Base-by-base conservation (phyloP, 2,888 invertebrate genomes). In the Drosophila fungiperda region DNA sequence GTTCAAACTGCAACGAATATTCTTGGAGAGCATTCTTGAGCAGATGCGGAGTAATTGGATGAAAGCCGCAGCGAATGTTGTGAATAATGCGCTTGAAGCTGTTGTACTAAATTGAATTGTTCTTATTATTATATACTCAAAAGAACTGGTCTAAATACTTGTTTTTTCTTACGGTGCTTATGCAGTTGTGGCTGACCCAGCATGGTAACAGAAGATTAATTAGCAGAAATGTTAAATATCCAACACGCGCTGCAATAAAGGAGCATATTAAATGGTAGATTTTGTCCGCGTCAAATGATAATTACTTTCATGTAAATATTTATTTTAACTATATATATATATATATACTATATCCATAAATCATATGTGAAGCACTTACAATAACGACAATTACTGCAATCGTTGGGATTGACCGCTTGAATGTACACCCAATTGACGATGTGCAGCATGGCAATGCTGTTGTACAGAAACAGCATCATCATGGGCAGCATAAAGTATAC, bases 1-100 rank as follows among this genome's bases (percentile, higher is more conserved):
- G 92, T 36, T 83, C 83, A 53, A 92, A 58, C 61, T 92, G 92
- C 53, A 92, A 52, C 5, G 78, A 77, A 60, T 92, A 92, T 60
- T 92, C 92, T 20, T 89, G 81, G 3, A 92, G 29, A 0, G 83
- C 78, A 68, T 80, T 78, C 48, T 77, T 83, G 6, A 92, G 68
- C 20, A 49, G 2, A 3, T n/a, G 9, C 2, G 71, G 74, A 12
- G 23, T 62, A 9, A 23, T 3, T 0, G 26, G 40, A 11, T 55
- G 52, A 9, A 36, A 35, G 6, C 81, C 74, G 32, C 78, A 71
- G 11, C 85, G 83, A 1, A 92, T 80, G 15, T 76, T 82, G 57
- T 91, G 89, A 35, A 93, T 62, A 45, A 83, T 72, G 1, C 78
- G 55, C 5, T 71, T 79, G 32, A 92, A 83, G 20, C 73, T 77